A percentile compares a stretch with the other conserved stretches of the same genome.
These are phyloP conservation scores for Hassar affinis DNA, from an alignment of 2,113 vertebrate species.

Conservation along the genomic window DNA sequence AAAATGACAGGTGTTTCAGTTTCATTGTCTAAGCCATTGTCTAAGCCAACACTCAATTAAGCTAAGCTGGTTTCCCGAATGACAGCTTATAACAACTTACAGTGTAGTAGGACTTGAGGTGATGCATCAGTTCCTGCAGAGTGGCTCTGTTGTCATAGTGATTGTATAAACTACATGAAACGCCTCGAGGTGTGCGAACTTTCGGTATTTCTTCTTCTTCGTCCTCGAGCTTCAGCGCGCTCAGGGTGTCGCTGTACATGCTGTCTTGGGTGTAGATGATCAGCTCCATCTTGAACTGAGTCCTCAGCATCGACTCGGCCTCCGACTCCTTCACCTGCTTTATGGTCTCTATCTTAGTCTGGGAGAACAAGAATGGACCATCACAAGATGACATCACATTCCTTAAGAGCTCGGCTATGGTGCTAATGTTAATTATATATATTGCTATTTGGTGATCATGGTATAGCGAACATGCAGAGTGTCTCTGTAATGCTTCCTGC, in stretches of 20 bases:
- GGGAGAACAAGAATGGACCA: background rate
- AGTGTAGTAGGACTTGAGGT: slow-evolving; percentile 65
- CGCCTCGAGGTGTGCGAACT: rapidly evolving
- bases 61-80: background rate
- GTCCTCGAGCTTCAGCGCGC: slow-evolving; percentile 22
- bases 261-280: slow-evolving; percentile 83
- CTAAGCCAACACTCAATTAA: no score
- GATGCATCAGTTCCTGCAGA: slow-evolving; percentile 63
- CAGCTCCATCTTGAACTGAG: slow-evolving; percentile 85
- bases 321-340: slow-evolving; percentile 59
- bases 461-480: background rate
- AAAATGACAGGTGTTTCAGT: no score
- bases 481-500: background rate
- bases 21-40: no score
- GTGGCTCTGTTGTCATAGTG: slow-evolving; percentile 25
- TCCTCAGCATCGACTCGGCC: slow-evolving; percentile 70
- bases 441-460: background rate
- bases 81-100: slow-evolving; percentile 53
- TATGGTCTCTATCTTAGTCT: slow-evolving; percentile 78
- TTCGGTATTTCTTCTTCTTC: rapidly evolving
- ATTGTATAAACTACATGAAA: background rate
- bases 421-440: no score
- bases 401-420: background rate
- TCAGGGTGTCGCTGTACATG: slow-evolving; percentile 63
- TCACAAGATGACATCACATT: no score